Evolutionary conservation across 2,113 vertebrate species (phyloP), one percentile per base, ranked within the genome.

Genomic region (Colinus virginianus): DNA sequence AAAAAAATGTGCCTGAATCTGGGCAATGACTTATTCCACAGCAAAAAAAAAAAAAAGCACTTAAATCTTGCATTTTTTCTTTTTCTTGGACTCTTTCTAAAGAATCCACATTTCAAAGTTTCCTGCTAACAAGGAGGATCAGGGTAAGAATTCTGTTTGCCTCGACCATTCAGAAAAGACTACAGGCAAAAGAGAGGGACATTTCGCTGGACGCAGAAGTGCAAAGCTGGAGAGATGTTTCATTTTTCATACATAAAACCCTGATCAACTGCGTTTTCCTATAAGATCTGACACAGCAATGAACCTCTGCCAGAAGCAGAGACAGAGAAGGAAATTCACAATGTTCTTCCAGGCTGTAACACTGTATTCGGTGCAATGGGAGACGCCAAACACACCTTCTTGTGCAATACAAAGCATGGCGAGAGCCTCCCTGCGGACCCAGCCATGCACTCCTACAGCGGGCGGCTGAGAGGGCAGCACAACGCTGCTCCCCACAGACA

Each of bases 41-140:
- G 51, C 74, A 61, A 28, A 38, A 19, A 67, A 81, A 84, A 84
- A 84, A 67, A 81, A 84, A 36, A 84, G 34, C n/a, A 48, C 55
- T 71, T 43, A 22, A 71, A 48, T 46, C n/a, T 48, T 36, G 40
- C n/a, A 30, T 53, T 84, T 75, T 26, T 81, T 61, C 55, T 63
- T 74, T 70, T 75, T 42, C 62, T 6, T 67, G 64, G 25, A 22
- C 51, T 75, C 2, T 42, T 90, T 67, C 59, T 48, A 46, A 79
- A 88, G 51, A 64, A 75, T 38, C 32, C 51, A 25, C 30, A 74
- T 74, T 74, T 77, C 26, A 25, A 63, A 72, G 63, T 21, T 18
- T 89, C 56, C 62, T 55, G 22, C 80, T 84, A 92, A 70, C 82
- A 79, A 66, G 45, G 45, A 88, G 88, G 62, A 40, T 59, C 5